Conservation (phyloP, 2,888 invertebrate genomes). For the Drosophila fungiperda region DNA sequence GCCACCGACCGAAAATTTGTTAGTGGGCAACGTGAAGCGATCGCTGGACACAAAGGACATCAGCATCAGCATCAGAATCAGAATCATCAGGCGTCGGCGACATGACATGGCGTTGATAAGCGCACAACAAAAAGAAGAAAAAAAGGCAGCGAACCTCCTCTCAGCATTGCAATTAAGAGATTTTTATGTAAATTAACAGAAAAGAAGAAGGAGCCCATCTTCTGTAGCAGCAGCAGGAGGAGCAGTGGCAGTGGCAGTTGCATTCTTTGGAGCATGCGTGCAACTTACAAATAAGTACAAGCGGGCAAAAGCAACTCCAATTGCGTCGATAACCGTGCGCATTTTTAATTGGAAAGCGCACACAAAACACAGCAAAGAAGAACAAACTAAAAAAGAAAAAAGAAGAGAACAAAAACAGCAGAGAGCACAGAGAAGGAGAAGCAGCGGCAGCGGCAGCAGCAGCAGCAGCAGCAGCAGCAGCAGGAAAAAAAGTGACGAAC, state of each 20-base stretch:
- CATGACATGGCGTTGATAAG: slow-evolving; percentile 75
- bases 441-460: slow-evolving; percentile 19
- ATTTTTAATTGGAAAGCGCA: slow-evolving; percentile 76
- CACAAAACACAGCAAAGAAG: slow-evolving; percentile 20
- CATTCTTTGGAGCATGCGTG: slow-evolving; percentile 60
- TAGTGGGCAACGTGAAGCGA: slow-evolving; percentile 28
- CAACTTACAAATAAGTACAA: slow-evolving; percentile 77
- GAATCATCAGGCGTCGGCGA: slow-evolving; percentile 51
- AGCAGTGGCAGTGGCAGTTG: background rate
- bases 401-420: slow-evolving; percentile 8
- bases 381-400: slow-evolving; percentile 3
- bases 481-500: slow-evolving; percentile 72
- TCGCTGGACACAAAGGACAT: slow-evolving; percentile 8
- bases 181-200: slow-evolving; percentile 78
- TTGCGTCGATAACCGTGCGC: slow-evolving; percentile 63
- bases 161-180: slow-evolving; percentile 76
- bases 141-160: slow-evolving; percentile 1
- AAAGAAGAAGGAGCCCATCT: slow-evolving; percentile 26
- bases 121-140: slow-evolving; percentile 19
- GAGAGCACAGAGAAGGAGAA: background rate
- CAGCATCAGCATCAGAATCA: slow-evolving; percentile 1
- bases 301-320: slow-evolving; percentile 53
- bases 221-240: background rate
- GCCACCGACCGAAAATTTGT: slow-evolving; percentile 62
- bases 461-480: background rate